Percentiles rank a stretch among this genome's conserved stretches.
Evolutionary conservation across 1,140 invertebrate species (phyloP).

Genomic region (Drosophila mojavensis): DNA sequence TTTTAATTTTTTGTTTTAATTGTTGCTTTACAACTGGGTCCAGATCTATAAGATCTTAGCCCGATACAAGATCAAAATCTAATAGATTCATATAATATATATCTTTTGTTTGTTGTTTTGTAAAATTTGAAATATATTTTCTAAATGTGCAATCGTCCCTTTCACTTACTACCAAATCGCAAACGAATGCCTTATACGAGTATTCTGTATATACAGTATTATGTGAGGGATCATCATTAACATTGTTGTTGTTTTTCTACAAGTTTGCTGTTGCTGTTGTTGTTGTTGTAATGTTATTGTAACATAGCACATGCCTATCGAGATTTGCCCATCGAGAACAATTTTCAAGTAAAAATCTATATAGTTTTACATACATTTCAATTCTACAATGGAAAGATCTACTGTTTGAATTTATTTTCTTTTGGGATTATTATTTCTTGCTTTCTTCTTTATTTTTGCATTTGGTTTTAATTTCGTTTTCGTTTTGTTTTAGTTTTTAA

Average conservation of each 20-base stretch:
- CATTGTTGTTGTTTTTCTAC: constrained; percentile 10
- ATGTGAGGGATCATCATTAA: constrained; percentile 10
- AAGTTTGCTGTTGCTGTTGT: constrained; percentile 6
- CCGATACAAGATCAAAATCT: not conserved
- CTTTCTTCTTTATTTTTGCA: constrained; percentile 35
- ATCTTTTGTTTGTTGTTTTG: not conserved
- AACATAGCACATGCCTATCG: constrained; percentile 11
- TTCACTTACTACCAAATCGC: constrained; percentile 18
- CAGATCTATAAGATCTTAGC: not conserved
- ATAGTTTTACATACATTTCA: constrained; percentile 53
- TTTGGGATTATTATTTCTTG: constrained; percentile 33
- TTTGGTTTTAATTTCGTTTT: constrained; percentile 27
- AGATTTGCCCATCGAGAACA: constrained; percentile 27
- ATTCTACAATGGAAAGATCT: constrained; percentile 80
- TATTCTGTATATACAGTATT: constrained; percentile 45
- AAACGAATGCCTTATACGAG: constrained; percentile 31
- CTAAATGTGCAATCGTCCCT: constrained; percentile 7
- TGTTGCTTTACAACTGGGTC: not conserved
- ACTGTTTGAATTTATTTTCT: constrained; percentile 62
- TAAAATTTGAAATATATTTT: constrained; percentile 5
- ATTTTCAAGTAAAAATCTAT: constrained; percentile 51
- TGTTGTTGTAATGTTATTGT: constrained; percentile 1
- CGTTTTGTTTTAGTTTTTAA: not conserved
- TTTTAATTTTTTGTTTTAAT: not conserved
- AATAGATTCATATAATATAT: not conserved